Conservation (phyloP, 53 echinoderm and acorn worm species). For the Apostichopus leukothele region DNA sequence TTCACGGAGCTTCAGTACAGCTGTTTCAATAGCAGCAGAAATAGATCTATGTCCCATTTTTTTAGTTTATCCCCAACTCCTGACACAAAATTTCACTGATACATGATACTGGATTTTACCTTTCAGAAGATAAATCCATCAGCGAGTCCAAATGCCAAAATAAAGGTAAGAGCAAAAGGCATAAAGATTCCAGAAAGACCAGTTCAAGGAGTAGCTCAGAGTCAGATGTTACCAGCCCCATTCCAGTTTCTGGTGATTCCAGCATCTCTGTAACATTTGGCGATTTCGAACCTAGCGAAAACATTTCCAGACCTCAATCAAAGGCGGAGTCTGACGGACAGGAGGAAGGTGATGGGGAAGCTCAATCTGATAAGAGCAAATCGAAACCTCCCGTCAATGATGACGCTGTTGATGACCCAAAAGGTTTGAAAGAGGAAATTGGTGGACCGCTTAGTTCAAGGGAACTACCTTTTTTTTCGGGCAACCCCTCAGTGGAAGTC, state of each 20-base stretch:
- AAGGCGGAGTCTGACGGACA: background rate
- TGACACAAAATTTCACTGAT: no score
- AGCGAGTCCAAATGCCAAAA: background rate
- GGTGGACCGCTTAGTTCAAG: background rate
- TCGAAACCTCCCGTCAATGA: no score
- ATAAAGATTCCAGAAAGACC: background rate
- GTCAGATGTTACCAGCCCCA: slow-evolving; percentile 15
- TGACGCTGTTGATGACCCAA: background rate
- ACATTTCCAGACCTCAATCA: background rate
- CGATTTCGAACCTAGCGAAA: slow-evolving; percentile 17
- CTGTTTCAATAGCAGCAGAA: no score
- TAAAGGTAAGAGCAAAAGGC: background rate
- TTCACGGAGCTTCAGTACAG: no score
- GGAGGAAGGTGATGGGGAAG: background rate
- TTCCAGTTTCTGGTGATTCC: slow-evolving; percentile 12
- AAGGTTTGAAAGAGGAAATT: background rate
- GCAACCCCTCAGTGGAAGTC: slow-evolving; percentile 89
- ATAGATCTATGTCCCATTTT: no score
- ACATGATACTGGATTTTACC: no score
- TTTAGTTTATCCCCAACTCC: no score
- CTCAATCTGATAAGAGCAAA: background rate
- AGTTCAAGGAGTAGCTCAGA: slow-evolving; percentile 15
- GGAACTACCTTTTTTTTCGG: slow-evolving; percentile 76
- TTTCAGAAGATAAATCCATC: background rate
- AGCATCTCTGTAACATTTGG: slow-evolving; percentile 29